A percentile compares a stretch with the other conserved stretches of the same genome.
These are phyloP conservation scores for Lepeophtheirus nordmannii DNA, from an alignment of 2,888 invertebrate genomes.

Conservation along the genomic window DNA sequence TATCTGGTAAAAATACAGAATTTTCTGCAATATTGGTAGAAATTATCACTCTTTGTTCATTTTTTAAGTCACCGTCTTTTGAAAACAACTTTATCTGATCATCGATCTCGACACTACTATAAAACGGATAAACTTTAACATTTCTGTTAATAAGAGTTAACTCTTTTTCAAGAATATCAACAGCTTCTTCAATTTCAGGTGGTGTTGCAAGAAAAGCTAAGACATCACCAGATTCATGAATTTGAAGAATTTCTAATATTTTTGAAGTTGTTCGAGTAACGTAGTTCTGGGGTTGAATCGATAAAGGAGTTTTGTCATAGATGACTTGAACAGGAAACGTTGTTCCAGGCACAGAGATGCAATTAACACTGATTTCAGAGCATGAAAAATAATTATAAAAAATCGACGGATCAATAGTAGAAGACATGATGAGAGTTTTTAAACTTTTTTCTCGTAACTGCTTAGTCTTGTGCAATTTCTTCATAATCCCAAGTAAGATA, in stretches of 20 bases:
- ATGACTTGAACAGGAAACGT: background rate
- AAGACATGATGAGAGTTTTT: background rate
- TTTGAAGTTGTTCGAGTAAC: background rate
- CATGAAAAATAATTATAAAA: background rate
- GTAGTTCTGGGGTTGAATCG: background rate
- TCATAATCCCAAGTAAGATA: background rate
- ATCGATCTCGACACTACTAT: background rate
- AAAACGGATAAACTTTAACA: background rate
- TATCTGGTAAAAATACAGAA: background rate
- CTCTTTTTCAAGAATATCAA: background rate
- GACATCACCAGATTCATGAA: background rate
- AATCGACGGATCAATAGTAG: background rate
- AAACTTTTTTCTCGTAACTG: background rate
- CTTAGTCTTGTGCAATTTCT: background rate
- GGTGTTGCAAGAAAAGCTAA: background rate
- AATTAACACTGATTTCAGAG: background rate
- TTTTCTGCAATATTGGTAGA: background rate
- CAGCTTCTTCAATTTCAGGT: background rate
- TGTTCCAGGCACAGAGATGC: background rate
- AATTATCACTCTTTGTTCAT: background rate
- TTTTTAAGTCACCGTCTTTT: background rate
- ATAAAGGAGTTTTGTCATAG: background rate
- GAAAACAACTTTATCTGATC: background rate
- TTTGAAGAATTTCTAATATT: background rate
- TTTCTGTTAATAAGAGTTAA: background rate